phyloP scores from a whole-genome alignment of 1,140 invertebrate genomes.

The Sarcophaga peregrina region DNA sequence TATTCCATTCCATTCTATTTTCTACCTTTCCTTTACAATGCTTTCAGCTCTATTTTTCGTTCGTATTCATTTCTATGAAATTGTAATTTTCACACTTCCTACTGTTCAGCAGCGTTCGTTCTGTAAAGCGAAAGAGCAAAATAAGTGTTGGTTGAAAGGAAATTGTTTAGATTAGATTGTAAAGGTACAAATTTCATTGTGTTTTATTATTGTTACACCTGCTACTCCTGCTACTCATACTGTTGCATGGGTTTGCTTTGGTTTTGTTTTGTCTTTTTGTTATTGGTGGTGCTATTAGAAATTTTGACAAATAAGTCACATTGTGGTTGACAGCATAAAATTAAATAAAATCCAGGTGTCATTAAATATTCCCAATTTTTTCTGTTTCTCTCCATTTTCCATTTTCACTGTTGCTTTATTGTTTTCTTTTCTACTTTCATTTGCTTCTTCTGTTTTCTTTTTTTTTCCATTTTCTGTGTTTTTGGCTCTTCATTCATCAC shows the following conservation, averaged over 20 bases:
- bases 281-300: neutral
- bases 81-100: neutral
- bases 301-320: slow-evolving; percentile 36
- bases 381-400: neutral
- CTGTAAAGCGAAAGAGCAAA: neutral
- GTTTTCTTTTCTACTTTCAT: neutral
- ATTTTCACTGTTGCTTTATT: too few species aligned
- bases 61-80: neutral
- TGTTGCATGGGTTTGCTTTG: neutral
- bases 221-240: too few species aligned
- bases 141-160: slow-evolving; percentile 1
- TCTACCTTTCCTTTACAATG: neutral
- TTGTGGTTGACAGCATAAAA: slow-evolving; percentile 40
- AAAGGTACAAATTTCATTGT: slow-evolving; percentile 4
- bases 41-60: neutral
- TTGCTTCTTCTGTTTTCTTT: neutral
- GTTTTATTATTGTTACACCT: neutral
- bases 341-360: slow-evolving; percentile 38
- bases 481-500: neutral
- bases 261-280: neutral
- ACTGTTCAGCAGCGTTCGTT: neutral
- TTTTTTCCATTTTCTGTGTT: neutral
- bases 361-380: slow-evolving; percentile 24
- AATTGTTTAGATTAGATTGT: slow-evolving; percentile 35
- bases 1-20: too few species aligned